A percentile compares a stretch with the other conserved stretches of the same genome.
Evolutionary conservation across 2,113 vertebrate species (phyloP).

Genomic region (Muntiacus reevesi): DNA sequence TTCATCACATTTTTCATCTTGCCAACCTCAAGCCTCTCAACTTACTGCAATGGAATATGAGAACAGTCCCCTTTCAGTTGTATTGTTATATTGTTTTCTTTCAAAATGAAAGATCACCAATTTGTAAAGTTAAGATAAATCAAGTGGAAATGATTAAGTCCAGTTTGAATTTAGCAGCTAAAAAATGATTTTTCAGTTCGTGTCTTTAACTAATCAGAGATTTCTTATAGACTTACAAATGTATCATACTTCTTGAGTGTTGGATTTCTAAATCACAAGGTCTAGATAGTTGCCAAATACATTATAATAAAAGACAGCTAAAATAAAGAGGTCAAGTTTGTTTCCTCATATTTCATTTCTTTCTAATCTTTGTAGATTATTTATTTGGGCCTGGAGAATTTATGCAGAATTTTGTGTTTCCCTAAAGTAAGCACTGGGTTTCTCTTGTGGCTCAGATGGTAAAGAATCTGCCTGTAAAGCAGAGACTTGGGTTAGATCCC

Average conservation of each 20-base stretch:
- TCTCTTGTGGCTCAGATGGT: background rate
- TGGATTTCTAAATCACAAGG: background rate
- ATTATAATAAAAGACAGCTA: background rate
- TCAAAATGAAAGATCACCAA: background rate
- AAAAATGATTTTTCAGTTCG: background rate
- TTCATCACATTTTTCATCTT: slow-evolving; percentile 8
- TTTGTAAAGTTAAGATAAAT: background rate
- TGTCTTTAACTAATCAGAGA: background rate
- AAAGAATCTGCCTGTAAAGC: background rate
- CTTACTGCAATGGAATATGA: background rate
- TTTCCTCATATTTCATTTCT: background rate
- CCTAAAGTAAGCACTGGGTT: background rate
- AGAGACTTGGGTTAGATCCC: background rate
- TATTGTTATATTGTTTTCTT: background rate
- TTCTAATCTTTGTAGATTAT: background rate
- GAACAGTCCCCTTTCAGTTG: background rate
- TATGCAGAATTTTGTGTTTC: background rate
- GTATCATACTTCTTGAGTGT: background rate
- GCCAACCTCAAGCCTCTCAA: background rate
- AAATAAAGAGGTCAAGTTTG: background rate
- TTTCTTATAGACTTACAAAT: background rate
- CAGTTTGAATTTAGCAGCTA: background rate
- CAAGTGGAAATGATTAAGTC: background rate
- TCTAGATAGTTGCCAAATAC: background rate
- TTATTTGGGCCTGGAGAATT: background rate